Conservation (phyloP, 1,140 invertebrate genomes). For the Pararge aegeria region DNA sequence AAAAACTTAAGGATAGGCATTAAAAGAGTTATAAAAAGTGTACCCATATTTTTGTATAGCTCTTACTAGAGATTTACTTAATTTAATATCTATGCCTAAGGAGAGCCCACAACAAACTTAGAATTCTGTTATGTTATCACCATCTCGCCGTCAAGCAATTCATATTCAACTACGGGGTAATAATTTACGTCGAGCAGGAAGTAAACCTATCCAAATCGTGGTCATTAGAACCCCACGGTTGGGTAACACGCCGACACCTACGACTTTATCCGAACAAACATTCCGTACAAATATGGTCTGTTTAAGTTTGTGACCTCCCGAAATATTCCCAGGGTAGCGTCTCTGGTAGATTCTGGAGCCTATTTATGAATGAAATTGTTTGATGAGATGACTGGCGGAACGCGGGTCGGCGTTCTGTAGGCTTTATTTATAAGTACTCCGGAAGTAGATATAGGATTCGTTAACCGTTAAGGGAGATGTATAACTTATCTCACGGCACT, state of each 20-base stretch:
- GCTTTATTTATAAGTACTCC: neutral
- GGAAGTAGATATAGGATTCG: neutral
- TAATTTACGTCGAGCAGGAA: neutral
- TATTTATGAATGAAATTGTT: slow-evolving; percentile 6
- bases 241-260: slow-evolving; percentile 47
- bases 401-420: neutral
- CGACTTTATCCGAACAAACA: slow-evolving; percentile 34
- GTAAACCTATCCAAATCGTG: slow-evolving; percentile 7
- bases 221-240: slow-evolving; percentile 27
- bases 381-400: neutral
- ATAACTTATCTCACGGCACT: too few relatives aligned
- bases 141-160: too few relatives aligned
- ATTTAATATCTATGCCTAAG: too few relatives aligned
- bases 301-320: slow-evolving; percentile 34
- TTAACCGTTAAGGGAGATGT: too few relatives aligned
- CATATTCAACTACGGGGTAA: neutral
- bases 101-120: too few relatives aligned
- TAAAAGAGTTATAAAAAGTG: too few relatives aligned
- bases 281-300: slow-evolving; percentile 13
- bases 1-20: too few relatives aligned
- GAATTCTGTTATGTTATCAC: neutral
- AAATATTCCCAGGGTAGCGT: slow-evolving; percentile 45
- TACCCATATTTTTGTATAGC: too few relatives aligned
- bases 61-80: too few relatives aligned
- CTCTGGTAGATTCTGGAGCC: neutral